phyloP scores from a whole-genome alignment of 2,888 invertebrate species.

The Entomobrya proxima region DNA sequence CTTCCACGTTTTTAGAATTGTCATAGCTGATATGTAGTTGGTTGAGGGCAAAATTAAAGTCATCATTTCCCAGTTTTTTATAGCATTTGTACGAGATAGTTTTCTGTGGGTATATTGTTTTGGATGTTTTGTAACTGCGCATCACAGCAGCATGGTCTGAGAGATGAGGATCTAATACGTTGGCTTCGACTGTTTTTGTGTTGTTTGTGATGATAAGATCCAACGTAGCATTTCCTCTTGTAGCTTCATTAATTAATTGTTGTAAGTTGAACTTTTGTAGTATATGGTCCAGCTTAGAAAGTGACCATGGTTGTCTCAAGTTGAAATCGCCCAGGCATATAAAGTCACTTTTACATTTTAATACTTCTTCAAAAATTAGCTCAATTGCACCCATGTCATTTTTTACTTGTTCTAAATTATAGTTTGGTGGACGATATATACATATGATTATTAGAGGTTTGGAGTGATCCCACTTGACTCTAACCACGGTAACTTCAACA shows the following conservation, averaged over 20 bases:
- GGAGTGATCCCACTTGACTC: neutral
- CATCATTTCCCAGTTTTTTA: no score
- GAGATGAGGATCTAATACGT: neutral
- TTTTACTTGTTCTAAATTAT: neutral
- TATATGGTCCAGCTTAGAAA: neutral
- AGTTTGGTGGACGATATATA: neutral
- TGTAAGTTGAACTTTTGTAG: neutral
- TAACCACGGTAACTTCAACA: neutral
- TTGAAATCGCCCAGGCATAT: slow-evolving; percentile 18
- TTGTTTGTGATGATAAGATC: slow-evolving; percentile 8
- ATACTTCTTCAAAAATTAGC: neutral
- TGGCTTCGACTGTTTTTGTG: neutral
- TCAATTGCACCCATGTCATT: neutral
- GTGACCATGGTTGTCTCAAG: neutral
- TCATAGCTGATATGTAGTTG: no score
- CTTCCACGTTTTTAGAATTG: no score
- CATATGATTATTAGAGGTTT: neutral
- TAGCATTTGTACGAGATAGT: neutral
- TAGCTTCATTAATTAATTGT: slow-evolving; percentile 3
- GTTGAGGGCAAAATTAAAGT: no score
- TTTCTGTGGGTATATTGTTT: neutral
- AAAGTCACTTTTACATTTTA: neutral
- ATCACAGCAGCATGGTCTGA: neutral
- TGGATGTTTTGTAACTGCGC: neutral
- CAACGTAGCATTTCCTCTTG: neutral